Evolutionary conservation across 2,113 vertebrate species (phyloP), one percentile per base, ranked within the genome.

Genomic region (Bubo scandiacus): DNA sequence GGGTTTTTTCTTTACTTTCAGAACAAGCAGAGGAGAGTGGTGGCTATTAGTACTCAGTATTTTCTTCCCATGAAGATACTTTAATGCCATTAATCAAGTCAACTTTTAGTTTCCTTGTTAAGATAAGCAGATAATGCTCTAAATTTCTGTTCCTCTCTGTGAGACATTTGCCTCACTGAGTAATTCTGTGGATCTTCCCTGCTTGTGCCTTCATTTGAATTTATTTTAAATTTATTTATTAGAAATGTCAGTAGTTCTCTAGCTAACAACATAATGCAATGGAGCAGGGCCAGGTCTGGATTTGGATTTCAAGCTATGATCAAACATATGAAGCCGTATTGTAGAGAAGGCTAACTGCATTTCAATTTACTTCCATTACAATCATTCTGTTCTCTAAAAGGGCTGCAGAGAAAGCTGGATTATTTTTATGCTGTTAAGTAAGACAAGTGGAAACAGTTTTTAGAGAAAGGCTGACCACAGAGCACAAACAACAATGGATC

Each of bases 251-350:
- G 1, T 55, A 59, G 57, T 81, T 92, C 22, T 45, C 55, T 84
- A 71, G 83, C 59, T 86, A 91, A 81, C n/a, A 87, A 86, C 21
- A 79, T 21, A 25, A 92, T 54, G 47, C 49, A 63, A 7, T 43
- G 73, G 86, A 91, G 70, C 15, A 63, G 36, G 13, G 67, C 67
- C 43, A 86, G 66, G 51, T 52, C 80, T 86, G 57, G 65, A 86
- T 94, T 95, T 84, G 42, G 29, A 93, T 88, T 95, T 92, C 77
- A 95, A 86, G 66, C 26, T 61, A 78, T 78, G 83, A 97, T 90
- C 80, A 93, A 93, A 96, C 12, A 67, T 63, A 88, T 43, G 68
- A 93, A 93, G 52, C 88, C n/a, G 38, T 81, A 88, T 32, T 88
- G 63, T 74, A 81, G 59, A 91, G 52, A 49, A 6, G 2, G 57